phyloP scores from a whole-genome alignment of 2,888 invertebrate species.

The Drosophila buzzatii region DNA sequence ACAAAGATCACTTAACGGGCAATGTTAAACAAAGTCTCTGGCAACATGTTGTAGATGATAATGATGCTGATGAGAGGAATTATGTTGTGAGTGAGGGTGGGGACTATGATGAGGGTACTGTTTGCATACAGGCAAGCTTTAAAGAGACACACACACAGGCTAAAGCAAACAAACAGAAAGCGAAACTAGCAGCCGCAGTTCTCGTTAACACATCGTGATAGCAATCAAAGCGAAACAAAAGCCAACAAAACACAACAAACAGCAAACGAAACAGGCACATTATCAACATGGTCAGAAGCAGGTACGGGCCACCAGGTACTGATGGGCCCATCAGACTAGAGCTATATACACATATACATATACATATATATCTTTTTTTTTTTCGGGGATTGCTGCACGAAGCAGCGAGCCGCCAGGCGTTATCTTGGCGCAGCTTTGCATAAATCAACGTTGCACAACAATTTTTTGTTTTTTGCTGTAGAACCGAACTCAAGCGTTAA shows the following conservation, averaged over 20 bases:
- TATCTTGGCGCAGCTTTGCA: conserved; percentile 72
- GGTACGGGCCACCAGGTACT: conserved; percentile 18
- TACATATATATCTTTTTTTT: neutral
- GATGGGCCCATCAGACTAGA: conserved; percentile 12
- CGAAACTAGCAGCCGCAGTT: conserved; percentile 58
- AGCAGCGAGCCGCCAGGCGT: conserved; percentile 62
- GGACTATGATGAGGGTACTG: conserved; percentile 68
- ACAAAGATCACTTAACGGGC: conserved; percentile 67
- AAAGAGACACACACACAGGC: conserved; percentile 13
- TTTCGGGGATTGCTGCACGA: conserved; percentile 25
- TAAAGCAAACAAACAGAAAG: conserved; percentile 50
- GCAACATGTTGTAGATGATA: conserved; percentile 46
- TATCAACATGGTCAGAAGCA: conserved; percentile 46
- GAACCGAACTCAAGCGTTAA: conserved; percentile 75
- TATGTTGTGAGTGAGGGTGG: conserved; percentile 33
- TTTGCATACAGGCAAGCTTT: conserved; percentile 47
- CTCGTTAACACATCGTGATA: conserved; percentile 68
- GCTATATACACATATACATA: neutral
- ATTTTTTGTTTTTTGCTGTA: conserved; percentile 26
- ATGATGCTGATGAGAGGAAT: conserved; percentile 59
- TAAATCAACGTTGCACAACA: conserved; percentile 66
- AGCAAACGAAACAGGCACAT: conserved; percentile 43
- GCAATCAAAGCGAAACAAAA: conserved; percentile 71
- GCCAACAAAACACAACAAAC: conserved; percentile 58
- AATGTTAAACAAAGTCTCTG: conserved; percentile 67